Conservation (phyloP, 2,113 vertebrate genomes). For the Caloenas nicobarica region DNA sequence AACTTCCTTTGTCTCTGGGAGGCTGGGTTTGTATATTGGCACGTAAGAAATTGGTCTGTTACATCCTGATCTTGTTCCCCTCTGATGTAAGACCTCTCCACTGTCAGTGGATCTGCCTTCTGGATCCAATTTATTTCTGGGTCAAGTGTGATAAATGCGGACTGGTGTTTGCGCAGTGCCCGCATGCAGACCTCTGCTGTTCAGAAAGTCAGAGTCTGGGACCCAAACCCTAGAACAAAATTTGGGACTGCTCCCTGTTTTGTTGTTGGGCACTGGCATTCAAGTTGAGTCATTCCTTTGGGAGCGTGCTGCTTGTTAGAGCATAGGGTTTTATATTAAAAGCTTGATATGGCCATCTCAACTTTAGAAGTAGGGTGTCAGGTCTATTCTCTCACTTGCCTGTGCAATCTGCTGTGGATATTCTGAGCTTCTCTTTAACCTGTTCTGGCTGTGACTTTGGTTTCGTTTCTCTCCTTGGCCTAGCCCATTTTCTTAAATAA, state of each 20-base stretch:
- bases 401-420: neutral
- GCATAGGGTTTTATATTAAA: neutral
- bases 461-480: neutral
- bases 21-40: neutral
- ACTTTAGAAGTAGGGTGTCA: neutral
- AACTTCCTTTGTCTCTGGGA: neutral
- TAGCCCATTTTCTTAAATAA: neutral
- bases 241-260: neutral
- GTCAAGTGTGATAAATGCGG: too few species aligned
- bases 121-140: neutral
- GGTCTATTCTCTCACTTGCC: neutral
- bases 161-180: rapidly evolving
- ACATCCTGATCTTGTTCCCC: neutral
- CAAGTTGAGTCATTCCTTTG: neutral
- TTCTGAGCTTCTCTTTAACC: neutral
- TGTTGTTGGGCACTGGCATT: neutral
- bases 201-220: neutral
- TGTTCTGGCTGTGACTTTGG: neutral
- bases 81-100: neutral
- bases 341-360: neutral
- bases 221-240: neutral
- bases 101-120: neutral
- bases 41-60: neutral
- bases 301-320: neutral
- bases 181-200: rapidly evolving